Evolutionary conservation across 2,113 vertebrate genomes (phyloP), one percentile per base, ranked within the genome.

Genomic region (Syrrhaptes paradoxus): DNA sequence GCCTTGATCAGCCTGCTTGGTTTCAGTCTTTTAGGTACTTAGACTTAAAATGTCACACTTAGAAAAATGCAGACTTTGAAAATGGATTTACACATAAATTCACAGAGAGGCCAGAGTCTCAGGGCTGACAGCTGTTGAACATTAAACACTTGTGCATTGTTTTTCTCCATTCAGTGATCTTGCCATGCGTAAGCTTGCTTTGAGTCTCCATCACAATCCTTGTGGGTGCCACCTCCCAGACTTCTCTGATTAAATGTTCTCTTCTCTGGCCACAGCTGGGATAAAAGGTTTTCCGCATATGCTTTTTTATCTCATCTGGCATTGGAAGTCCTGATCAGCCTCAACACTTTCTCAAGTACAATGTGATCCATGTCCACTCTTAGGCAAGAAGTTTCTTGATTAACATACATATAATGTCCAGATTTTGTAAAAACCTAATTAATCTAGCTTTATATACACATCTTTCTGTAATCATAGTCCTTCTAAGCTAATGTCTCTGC

Each of bases 131-230:
- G 13, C 16, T 57, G 10, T 57, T 34, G 8, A 16, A 34, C 25
- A 38, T 19, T 41, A 29, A 65, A 48, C 1, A 59, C 1, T 1
- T 4, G 3, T 19, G 12, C n/a, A 9, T 32, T 52, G 21, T 16
- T 79, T 57, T 45, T 34, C 18, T 78, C 22, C 17, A 36, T 71
- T 65, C 52, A 46, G 17, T 52, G 29, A 16, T 36, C 51, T 78
- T 49, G 26, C 43, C 18, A n/a, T 43, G 5, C 1, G 3, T 52
- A 7, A 51, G 4, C 9, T 58, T 71, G 19, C 28, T 65, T 58
- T 78, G 45, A 36, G 32, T 20, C 5, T 59, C 46, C 7, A 16
- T n/a, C 22, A n/a, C 7, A 52, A 45, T n/a, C 17, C 32, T 38
- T 63, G 49, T 77, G 36, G 11, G 10, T 78, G 15, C 10, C 25